A percentile compares a stretch with the other conserved stretches of the same genome.
phyloP scores from a whole-genome alignment of 1,140 invertebrate genomes.

The Euborellia annulipes region DNA sequence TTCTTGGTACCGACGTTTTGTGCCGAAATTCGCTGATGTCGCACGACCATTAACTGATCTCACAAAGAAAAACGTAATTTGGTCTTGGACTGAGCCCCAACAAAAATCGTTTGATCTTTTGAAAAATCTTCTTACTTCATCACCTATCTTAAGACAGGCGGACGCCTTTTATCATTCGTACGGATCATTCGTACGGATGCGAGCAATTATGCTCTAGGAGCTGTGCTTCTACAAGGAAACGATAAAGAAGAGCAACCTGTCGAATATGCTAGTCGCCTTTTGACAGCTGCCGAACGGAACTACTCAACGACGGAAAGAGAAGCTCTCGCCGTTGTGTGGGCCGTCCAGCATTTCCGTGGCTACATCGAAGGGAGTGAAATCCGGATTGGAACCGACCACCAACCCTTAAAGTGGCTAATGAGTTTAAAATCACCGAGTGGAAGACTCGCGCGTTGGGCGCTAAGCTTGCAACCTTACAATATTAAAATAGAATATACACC shows the following conservation, averaged over 20 bases:
- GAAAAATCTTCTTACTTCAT: constrained; percentile 11
- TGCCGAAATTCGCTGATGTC: constrained; percentile 18
- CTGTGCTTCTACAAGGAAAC: constrained; percentile 16
- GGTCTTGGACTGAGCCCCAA: constrained; percentile 11
- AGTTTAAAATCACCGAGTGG: constrained; percentile 29
- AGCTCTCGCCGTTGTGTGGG: constrained; percentile 26
- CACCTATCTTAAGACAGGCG: constrained; percentile 16
- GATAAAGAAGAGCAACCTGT: too few species aligned
- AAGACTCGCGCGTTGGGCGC: constrained; percentile 31
- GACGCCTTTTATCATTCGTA: constrained; percentile 20
- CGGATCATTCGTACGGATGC: constrained; percentile 21
- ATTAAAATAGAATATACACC: constrained; percentile 28
- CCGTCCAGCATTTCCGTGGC: constrained; percentile 27
- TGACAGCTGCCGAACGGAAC: constrained; percentile 18
- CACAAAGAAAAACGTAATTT: constrained; percentile 16
- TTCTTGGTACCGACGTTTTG: constrained; percentile 17
- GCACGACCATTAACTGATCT: constrained; percentile 19
- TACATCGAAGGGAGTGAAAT: constrained; percentile 34
- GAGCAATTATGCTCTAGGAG: constrained; percentile 15
- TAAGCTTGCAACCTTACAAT: constrained; percentile 31
- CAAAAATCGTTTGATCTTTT: constrained; percentile 8
- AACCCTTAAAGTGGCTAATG: constrained; percentile 29
- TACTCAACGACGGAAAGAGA: constrained; percentile 26
- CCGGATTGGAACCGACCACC: constrained; percentile 33
- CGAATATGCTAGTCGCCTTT: constrained; percentile 16